phyloP scores from a whole-genome alignment of 2,797 vertebrate species.

The Gallinago solitaria region DNA sequence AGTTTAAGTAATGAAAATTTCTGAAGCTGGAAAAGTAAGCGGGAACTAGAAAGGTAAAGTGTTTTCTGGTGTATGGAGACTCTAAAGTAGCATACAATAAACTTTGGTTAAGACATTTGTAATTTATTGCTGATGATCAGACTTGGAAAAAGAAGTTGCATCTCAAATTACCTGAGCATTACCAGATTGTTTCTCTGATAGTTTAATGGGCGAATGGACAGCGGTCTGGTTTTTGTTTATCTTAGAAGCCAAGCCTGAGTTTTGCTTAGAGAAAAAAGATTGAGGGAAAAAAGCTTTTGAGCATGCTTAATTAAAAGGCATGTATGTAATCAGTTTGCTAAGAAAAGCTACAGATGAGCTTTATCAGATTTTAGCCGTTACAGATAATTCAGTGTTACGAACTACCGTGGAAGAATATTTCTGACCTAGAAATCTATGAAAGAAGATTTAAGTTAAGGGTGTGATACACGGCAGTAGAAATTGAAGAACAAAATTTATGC shows the following conservation, averaged over 20 bases:
- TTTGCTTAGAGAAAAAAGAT: background rate
- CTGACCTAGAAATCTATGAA: background rate
- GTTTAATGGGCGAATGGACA: background rate
- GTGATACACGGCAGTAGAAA: background rate
- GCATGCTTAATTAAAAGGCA: background rate
- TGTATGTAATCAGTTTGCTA: background rate
- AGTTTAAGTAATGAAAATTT: background rate
- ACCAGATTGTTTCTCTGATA: background rate
- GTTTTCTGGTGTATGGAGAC: background rate
- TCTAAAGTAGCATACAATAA: background rate
- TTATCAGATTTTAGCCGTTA: constrained; percentile 10
- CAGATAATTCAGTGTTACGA: background rate
- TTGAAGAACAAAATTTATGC: background rate
- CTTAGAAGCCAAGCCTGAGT: background rate
- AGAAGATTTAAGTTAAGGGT: background rate
- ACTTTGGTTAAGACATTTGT: background rate
- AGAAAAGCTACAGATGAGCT: background rate
- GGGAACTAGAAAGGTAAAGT: background rate
- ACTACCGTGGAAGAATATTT: background rate
- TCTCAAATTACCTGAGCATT: background rate
- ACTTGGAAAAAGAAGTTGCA: background rate
- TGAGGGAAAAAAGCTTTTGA: background rate
- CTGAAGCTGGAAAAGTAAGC: background rate
- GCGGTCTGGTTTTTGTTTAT: background rate
- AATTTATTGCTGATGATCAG: background rate